phyloP scores from a whole-genome alignment of 2,888 invertebrate species.

The Lepeophtheirus nordmannii region DNA sequence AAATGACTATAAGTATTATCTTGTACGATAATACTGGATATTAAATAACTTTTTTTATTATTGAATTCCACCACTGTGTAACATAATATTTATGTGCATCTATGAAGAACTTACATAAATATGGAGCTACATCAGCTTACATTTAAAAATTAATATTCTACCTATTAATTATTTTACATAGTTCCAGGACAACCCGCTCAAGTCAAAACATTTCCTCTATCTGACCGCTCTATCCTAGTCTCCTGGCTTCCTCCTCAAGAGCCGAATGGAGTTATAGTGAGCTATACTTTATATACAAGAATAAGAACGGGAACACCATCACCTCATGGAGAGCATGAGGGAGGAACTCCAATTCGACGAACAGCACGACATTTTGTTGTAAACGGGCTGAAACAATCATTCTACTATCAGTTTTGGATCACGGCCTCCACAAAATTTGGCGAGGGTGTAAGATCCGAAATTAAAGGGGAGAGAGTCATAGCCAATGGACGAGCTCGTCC shows the following conservation, averaged over 20 bases:
- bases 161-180: constrained; percentile 8
- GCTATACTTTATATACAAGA: not conserved
- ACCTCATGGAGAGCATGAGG: not conserved
- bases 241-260: constrained; percentile 18
- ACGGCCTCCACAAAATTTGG: constrained; percentile 5
- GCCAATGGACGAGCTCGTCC: not conserved
- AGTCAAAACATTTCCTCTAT: constrained; percentile 2
- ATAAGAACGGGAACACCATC: not conserved
- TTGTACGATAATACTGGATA: too few species aligned
- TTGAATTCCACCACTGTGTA: too few species aligned
- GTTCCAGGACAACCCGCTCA: constrained; percentile 7
- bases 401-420: constrained; percentile 17
- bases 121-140: too few species aligned
- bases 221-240: constrained; percentile 6
- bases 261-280: not conserved
- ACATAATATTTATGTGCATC: too few species aligned
- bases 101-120: too few species aligned
- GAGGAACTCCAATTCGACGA: not conserved
- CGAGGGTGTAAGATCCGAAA: not conserved
- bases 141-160: too few species aligned
- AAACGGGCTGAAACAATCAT: not conserved
- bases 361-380: constrained; percentile 5
- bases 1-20: too few species aligned
- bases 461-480: not conserved
- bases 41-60: too few species aligned